A percentile compares a stretch with the other conserved stretches of the same genome.
Evolutionary conservation across 2,888 invertebrate genomes (phyloP).

Genomic region (Drosophila atroscutellata): DNA sequence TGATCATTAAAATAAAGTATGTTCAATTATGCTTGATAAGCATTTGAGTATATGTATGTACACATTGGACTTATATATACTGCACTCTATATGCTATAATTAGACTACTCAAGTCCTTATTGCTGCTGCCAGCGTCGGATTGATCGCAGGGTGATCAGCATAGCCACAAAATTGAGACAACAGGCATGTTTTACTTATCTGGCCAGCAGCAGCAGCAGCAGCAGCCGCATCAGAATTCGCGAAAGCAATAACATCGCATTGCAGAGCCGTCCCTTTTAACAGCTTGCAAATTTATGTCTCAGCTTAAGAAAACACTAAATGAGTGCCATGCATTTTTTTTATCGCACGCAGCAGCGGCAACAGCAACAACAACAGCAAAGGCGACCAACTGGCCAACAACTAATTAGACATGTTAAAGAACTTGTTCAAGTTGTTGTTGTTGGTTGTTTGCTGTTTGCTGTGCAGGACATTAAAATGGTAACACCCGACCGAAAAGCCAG

Average conservation of each 20-base stretch:
- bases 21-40: background rate
- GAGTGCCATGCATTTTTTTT: constrained; percentile 79
- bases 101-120: background rate
- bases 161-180: constrained; percentile 11
- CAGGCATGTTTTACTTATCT: constrained; percentile 29
- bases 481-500: constrained; percentile 61
- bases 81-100: background rate
- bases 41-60: background rate
- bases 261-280: constrained; percentile 62
- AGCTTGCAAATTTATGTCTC: constrained; percentile 77
- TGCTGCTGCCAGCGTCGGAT: background rate
- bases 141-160: constrained; percentile 3
- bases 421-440: constrained; percentile 62
- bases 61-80: background rate
- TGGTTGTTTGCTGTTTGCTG: constrained; percentile 30
- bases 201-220: background rate
- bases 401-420: constrained; percentile 84
- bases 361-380: constrained; percentile 27
- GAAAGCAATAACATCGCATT: constrained; percentile 55
- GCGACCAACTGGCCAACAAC: constrained; percentile 70
- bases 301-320: constrained; percentile 78
- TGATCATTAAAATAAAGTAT: background rate
- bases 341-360: constrained; percentile 60
- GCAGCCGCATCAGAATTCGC: constrained; percentile 16
- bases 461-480: constrained; percentile 70